Base-by-base conservation (phyloP, 2,113 vertebrate genomes). In the Herpailurus yagouaroundi region DNA sequence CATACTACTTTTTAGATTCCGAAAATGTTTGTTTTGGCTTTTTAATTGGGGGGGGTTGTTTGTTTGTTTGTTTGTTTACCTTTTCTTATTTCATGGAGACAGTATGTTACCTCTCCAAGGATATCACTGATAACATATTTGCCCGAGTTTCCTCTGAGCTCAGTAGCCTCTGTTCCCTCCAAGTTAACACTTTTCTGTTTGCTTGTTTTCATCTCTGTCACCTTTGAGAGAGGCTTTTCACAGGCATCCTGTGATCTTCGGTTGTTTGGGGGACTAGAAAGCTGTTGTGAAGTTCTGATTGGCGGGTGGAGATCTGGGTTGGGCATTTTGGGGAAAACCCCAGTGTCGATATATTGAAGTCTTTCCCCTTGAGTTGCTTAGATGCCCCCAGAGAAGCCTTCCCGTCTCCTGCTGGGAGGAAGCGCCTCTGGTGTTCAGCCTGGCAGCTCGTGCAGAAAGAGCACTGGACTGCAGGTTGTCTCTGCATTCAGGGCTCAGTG, bases 201-300 rank as follows among this genome's bases (percentile, higher is more conserved):
- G 23, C 69, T 90, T 92, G 69, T 89, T 91, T 96, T 89, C 50
- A 91, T 77, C 31, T 73, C 80, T 90, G 33, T 94, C 38, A 10
- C 94, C 23, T 77, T 93, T 55, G 36, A 50, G 79, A 81, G 86
- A 92, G 33, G 25, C 55, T 96, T 94, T 90, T 95, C 88, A 97
- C 69, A 85, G 60, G 69, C 89, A 48, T 73, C 38, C 89, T 63
- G 15, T 94, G 95, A 96, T 82, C 71, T 29, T 64, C 83, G 41
- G 81, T 95, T 97, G n/a, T 74, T 90, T 94, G 93, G 89, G 15
- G 50, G 84, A 85, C 80, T 79, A 71, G 50, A 88, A 88, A 95
- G 18, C 57, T 88, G 41, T 71, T 19, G 7, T 29, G 68, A 68
- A 97, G 45, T 38, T 92, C 64, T 69, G 45, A 80, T n/a, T 25